These are phyloP conservation scores for Volucella bombylans DNA, from an alignment of 2,888 invertebrate species.

Conservation along the genomic window DNA sequence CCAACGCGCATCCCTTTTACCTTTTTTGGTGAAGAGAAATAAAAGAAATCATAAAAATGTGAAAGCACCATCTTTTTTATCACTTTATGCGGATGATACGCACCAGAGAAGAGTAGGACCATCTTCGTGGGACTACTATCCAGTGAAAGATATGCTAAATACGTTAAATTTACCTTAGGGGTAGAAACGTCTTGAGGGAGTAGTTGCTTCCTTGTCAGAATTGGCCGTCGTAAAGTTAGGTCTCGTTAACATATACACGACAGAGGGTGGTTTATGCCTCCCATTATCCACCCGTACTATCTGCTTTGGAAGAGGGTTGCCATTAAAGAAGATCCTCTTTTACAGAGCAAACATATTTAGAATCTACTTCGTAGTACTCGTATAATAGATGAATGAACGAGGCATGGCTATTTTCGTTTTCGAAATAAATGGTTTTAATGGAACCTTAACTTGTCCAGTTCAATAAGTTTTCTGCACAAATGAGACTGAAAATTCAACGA, in stretches of 20 bases:
- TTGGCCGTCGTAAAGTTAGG: conserved; percentile 64
- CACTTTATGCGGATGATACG: conserved; percentile 1
- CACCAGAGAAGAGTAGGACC: no score
- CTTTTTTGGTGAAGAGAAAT: conserved; percentile 9
- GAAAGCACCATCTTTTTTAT: conserved; percentile 2
- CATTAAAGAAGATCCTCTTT: no score
- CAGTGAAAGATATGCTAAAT: conserved; percentile 66
- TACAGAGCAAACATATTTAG: no score
- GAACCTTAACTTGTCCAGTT: no score
- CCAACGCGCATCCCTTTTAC: conserved; percentile 63
- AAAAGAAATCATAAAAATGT: conserved; percentile 30
- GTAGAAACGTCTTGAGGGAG: conserved; percentile 60
- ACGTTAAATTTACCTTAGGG: conserved; percentile 66
- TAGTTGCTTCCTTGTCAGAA: conserved; percentile 27
- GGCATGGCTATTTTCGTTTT: no score
- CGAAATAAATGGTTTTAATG: no score
- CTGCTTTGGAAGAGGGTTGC: no score
- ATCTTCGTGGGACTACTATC: not conserved
- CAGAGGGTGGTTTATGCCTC: conserved; percentile 40
- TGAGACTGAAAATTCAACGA: no score
- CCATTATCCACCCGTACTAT: not conserved
- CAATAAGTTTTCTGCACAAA: no score
- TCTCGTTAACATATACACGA: conserved; percentile 49
- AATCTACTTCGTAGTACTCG: no score
- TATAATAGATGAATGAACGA: no score